phyloP scores from a whole-genome alignment of 2,797 vertebrate species.

The Rhabdomys pumilio region DNA sequence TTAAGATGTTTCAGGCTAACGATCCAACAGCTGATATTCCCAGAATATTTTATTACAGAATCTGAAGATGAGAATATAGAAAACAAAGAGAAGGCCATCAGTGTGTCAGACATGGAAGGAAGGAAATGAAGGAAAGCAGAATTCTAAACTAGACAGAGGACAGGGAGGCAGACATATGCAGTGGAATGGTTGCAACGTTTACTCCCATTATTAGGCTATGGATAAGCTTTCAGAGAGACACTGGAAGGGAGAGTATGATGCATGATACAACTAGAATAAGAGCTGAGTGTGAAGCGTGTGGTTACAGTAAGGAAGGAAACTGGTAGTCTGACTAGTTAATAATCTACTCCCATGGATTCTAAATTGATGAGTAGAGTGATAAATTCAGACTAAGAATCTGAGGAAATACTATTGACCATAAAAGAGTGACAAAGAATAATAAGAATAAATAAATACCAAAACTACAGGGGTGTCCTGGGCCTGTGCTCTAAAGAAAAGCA shows the following conservation, averaged over 20 bases:
- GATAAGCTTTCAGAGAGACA: conserved; percentile 62
- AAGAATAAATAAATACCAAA: conserved; percentile 13
- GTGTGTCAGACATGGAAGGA: neutral
- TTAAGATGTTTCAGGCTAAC: neutral
- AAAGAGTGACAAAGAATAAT: conserved; percentile 46
- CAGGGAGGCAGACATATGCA: conserved; percentile 9
- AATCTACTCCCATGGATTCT: conserved; percentile 53
- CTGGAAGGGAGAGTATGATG: conserved; percentile 46
- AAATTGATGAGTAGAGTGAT: conserved; percentile 60
- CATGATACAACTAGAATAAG: neutral
- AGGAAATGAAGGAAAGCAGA: conserved; percentile 1
- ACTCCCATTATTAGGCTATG: conserved; percentile 60
- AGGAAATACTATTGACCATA: conserved; percentile 46
- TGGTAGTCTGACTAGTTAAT: conserved; percentile 17
- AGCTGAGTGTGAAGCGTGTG: conserved; percentile 40
- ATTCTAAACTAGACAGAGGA: conserved; percentile 35
- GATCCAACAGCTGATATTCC: conserved; percentile 22
- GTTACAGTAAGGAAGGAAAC: conserved; percentile 69
- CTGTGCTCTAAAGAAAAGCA: conserved; percentile 36
- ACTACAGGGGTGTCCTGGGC: conserved; percentile 50
- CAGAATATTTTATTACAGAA: conserved; percentile 42
- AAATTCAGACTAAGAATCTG: conserved; percentile 53
- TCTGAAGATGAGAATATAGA: conserved; percentile 29
- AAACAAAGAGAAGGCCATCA: conserved; percentile 8
- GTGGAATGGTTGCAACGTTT: conserved; percentile 46